A percentile compares a stretch with the other conserved stretches of the same genome.
Evolutionary conservation across 2,797 vertebrate species (phyloP).

Genomic region (Sebastes oblongus): DNA sequence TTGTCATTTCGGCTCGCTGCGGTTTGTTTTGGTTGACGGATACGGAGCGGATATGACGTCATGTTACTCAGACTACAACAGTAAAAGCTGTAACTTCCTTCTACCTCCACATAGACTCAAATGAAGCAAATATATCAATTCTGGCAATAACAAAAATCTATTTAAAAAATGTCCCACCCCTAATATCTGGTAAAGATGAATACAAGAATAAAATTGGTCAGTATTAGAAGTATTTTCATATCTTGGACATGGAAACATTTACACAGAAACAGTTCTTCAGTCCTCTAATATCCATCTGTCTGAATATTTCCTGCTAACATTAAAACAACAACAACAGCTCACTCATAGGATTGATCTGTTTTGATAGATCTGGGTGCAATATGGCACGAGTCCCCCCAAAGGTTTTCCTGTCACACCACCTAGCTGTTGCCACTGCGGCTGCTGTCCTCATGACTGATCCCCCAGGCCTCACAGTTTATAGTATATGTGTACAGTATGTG

Average conservation of each 20-base stretch:
- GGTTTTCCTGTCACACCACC: neutral
- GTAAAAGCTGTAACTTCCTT: fast-evolving
- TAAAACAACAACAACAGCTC: neutral
- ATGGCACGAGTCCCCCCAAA: neutral
- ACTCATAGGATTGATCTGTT: neutral
- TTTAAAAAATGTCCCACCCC: too few species aligned
- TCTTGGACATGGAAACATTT: neutral
- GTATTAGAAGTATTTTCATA: neutral
- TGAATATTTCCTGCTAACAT: neutral
- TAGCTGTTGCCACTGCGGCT: slow-evolving; percentile 1
- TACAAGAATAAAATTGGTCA: neutral
- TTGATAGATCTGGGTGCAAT: neutral
- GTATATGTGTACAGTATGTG: neutral
- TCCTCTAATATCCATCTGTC: neutral
- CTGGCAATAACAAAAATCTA: too few species aligned
- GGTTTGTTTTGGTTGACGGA: too few species aligned
- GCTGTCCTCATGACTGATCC: neutral
- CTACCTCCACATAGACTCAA: too few species aligned
- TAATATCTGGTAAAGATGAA: neutral
- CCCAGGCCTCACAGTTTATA: neutral
- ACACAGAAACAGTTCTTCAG: neutral
- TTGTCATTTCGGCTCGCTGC: too few species aligned
- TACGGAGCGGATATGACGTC: too few species aligned
- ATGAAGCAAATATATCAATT: too few species aligned
- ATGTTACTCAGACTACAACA: too few species aligned